Evolutionary conservation across 2,113 vertebrate species (phyloP), one percentile per base, ranked within the genome.

Genomic region (Aix galericulata): DNA sequence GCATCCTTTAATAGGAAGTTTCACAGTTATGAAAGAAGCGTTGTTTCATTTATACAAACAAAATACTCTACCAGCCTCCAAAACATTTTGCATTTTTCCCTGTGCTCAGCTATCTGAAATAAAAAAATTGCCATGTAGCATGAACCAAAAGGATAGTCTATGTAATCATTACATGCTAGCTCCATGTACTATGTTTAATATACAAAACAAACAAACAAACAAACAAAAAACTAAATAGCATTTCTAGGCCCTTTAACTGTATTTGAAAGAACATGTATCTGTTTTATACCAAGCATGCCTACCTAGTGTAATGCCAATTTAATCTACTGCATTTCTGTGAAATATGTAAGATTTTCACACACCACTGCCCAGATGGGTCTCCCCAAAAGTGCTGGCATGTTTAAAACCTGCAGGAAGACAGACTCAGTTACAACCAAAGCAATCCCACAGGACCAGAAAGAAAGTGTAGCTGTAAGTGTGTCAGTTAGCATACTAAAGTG

Each of bases 21-120:
- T 98, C 91, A 97, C 97, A 97, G 97, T 94, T 97, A 84, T 82
- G 91, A 89, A 95, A 93, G 94, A 96, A 97, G 96, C 67, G 67
- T 9, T 81, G 50, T 89, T 97, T 88, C 56, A 87, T 96, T 93
- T 95, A 62, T 82, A 81, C 91, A 96, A 96, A 96, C 94, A 96
- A 96, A 96, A 93, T 55, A 92, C 34, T 31, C 52, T 62, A 58
- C 53, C 64, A 80, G 68, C 42, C n/a, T 78, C 85, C 44, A 55
- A 72, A 86, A 72, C 50, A 11, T 27, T 94, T 74, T 58, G 18
- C 50, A n/a, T 88, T 82, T 64, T 71, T 38, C 34, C 66, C 67
- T 68, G 34, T 5, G 36, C 36, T 44, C 6, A 44, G 44, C 82
- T 58, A 59, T 48, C 53, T 58, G 42, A 73, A 85, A 63, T 42